Evolutionary conservation across 1,140 invertebrate genomes (phyloP).

Genomic region (Araneus ventricosus): DNA sequence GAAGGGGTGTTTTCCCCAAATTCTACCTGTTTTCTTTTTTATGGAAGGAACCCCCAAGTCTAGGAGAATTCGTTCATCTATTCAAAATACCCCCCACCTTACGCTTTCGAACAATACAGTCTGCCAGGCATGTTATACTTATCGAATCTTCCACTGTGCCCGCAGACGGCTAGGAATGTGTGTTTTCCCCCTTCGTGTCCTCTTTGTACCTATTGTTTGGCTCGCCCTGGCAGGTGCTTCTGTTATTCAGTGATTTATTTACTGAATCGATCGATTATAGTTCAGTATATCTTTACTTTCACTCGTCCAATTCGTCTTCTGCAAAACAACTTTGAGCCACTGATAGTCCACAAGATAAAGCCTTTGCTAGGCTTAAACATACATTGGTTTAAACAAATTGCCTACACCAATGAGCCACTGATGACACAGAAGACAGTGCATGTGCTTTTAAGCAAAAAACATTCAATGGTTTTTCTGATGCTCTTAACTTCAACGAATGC

Average conservation of each 20-base stretch:
- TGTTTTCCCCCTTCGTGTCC: background rate
- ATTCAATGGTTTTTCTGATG: no score
- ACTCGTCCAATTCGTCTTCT: background rate
- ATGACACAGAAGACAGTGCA: no score
- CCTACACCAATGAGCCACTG: no score
- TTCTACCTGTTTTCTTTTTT: background rate
- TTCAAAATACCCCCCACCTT: background rate
- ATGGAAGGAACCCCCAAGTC: background rate
- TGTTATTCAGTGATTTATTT: background rate
- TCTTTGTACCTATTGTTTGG: background rate
- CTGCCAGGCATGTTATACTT: background rate
- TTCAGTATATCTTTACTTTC: background rate
- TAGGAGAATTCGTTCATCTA: background rate
- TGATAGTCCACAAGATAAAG: background rate
- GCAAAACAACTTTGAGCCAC: background rate
- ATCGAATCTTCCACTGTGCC: background rate
- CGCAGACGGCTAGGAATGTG: background rate
- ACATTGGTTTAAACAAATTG: background rate
- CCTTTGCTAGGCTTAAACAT: background rate
- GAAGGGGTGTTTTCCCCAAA: background rate
- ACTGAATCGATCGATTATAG: slow-evolving; percentile 14
- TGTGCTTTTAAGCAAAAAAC: no score
- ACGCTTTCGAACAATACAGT: background rate
- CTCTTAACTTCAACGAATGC: no score
- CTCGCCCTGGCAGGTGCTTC: slow-evolving; percentile 14